Base-by-base conservation (phyloP, 1,140 invertebrate genomes). In the Drosophila persimilis region DNA sequence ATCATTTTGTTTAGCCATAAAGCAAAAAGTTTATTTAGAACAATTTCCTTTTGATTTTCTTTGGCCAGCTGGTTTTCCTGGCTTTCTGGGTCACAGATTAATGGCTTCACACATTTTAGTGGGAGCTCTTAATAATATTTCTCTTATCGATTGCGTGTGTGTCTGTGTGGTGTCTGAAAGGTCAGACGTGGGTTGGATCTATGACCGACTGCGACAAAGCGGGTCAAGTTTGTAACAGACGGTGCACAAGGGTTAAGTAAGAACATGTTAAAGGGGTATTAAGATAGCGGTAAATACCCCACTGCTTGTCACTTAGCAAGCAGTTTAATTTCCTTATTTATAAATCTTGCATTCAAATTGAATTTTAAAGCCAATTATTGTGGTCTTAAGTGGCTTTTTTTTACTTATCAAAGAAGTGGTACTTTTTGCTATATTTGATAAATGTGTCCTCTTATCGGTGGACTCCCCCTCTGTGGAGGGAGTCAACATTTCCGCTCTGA, bases 141-240 rank as follows among this genome's bases (percentile, higher is more conserved):
- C 15, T 64, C n/a, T 41, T 65, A 62, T 54, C 15, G 22, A 8
- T 55, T 66, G 51, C 65, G 51, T 69, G 65, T 31, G 29, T 22
- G 29, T 31, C 24, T 26, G 24, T 29, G 3, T 31, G 31, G 31
- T 44, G 63, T 66, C 24, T 22, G 24, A 69, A 69, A 69, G 65
- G 62, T 69, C 65, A 67, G 35, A 41, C 51, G 44, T 69, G 63
- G 51, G 65, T 43, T 65, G 60, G 35, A 65, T 47, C 29, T 47
- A 39, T 46, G 60, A 43, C 35, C 35, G 35, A 39, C 15, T 13
- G 47, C 31, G 1, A 54, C 48, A 48, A 67, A 67, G 11, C n/a
- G n/a, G 63, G 65, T 56, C 65, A 69, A 56, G 51, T 48, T 24
- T 54, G 24, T 24, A 2, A 3, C n/a, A 65, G 47, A 0, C 4